Base-by-base conservation (phyloP, 2,888 invertebrate genomes). In the Branchipolynoe longqiensis region DNA sequence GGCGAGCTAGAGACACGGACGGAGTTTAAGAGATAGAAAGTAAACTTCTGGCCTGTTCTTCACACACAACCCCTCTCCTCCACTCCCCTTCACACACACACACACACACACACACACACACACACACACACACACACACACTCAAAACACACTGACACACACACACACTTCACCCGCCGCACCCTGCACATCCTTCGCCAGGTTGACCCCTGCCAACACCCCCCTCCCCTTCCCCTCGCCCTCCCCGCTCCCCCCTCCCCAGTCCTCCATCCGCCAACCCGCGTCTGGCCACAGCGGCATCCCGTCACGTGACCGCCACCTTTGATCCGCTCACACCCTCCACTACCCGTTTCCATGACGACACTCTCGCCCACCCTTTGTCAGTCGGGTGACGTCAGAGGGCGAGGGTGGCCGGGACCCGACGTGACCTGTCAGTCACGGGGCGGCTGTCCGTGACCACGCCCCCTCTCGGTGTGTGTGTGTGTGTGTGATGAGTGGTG, bases 311-410 rank as follows among this genome's bases (percentile, higher is more conserved):
- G 69, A 69, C 69, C 69, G 14, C 33, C 8, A 12, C 12, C 36
- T 69, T 36, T 62, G 69, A 69, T 69, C 69, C 69, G 1, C 14
- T 36, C 36, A 1, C 69, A 36, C 69, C 69, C 69, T 6, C 1
- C 28, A 33, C 14, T 2, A 0, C 12, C 12, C 36, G 69, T 69
- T 33, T 22, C 69, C 69, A 69, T 69, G 69, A 38, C 14, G 22
- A 69, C 69, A 4, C 3, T 1, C 22, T 58, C n/a, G 4, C 8
- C 64, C 64, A 6, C 38, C 38, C 38, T 33, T 69, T n/a, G 8
- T 2, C 18, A 12, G 14, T 38, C 69, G 36, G 14, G 69, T 38
- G 33, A n/a, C 18, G 22, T 0, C 28, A 31, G n/a, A 31, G n/a
- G 2, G 62, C 4, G 59, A 25, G 59, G 25, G 59, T 14, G 59